phyloP scores from a whole-genome alignment of 2,113 vertebrate genomes.

The Castor canadensis region DNA sequence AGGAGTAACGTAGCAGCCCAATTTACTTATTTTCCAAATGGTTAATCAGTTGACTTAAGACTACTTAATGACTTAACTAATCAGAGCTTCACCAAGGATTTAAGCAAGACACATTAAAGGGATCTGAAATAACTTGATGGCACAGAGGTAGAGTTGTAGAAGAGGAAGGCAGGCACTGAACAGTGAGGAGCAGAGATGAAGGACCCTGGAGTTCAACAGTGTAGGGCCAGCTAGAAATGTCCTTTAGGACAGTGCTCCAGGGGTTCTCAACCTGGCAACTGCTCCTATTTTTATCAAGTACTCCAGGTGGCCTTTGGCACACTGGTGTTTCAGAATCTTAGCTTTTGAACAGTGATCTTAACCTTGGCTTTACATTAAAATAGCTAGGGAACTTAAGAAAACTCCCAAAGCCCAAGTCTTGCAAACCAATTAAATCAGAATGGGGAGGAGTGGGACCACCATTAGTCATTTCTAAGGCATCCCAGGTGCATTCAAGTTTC shows the following conservation, averaged over 20 bases:
- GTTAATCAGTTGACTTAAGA: background rate
- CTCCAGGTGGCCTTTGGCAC: background rate
- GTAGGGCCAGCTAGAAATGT: background rate
- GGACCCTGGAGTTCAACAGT: background rate
- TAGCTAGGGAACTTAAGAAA: background rate
- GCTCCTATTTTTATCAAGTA: slow-evolving; percentile 1
- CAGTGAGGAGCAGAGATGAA: background rate
- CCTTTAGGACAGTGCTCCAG: background rate
- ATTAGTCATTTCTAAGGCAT: slow-evolving; percentile 37
- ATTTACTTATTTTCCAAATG: background rate
- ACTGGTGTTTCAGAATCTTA: background rate
- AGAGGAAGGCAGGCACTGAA: background rate
- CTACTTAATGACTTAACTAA: background rate
- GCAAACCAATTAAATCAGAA: slow-evolving; percentile 56
- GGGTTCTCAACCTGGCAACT: background rate
- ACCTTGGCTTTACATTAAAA: slow-evolving; percentile 55
- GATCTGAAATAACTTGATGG: background rate
- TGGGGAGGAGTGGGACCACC: background rate
- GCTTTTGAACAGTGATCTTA: slow-evolving; percentile 28
- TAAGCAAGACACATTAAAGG: background rate
- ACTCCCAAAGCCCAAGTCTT: background rate
- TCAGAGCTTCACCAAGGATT: background rate
- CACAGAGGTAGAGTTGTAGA: background rate
- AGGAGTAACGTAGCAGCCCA: background rate
- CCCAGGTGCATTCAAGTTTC: slow-evolving; percentile 13